Percentiles rank a stretch among this genome's conserved stretches.
Conservation (phyloP, 2,888 invertebrate genomes). For the Cacoxenus indagator region DNA sequence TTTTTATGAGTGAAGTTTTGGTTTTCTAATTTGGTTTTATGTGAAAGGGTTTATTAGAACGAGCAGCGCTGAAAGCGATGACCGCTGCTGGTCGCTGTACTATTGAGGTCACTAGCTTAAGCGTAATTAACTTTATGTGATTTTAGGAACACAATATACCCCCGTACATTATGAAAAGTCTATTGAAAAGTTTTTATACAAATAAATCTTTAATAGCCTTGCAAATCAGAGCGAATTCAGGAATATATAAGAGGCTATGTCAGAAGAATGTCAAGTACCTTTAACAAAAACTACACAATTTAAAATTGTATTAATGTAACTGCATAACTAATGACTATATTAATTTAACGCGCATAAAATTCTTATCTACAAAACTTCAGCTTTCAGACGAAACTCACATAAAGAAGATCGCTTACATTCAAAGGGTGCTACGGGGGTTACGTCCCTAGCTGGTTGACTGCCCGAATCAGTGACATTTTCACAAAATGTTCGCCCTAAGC, state of each 20-base stretch:
- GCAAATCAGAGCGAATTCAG: too few species aligned
- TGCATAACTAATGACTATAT: background rate
- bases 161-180: too few species aligned
- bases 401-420: constrained; percentile 59
- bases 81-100: too few species aligned
- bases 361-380: constrained; percentile 39
- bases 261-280: too few species aligned
- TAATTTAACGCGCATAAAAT: background rate
- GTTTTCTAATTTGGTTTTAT: background rate
- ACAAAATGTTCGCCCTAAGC: background rate
- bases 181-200: too few species aligned
- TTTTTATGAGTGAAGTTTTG: background rate
- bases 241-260: too few species aligned
- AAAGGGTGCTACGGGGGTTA: constrained; percentile 25
- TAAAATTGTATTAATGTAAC: background rate
- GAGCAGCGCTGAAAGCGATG: too few species aligned
- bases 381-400: constrained; percentile 46
- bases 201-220: too few species aligned
- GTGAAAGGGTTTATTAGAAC: background rate
- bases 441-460: background rate
- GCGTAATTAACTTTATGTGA: too few species aligned
- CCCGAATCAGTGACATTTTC: constrained; percentile 28
- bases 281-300: too few species aligned
- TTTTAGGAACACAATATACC: too few species aligned
- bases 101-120: too few species aligned